phyloP scores from a whole-genome alignment of 2,797 vertebrate genomes.

The Gobio occitaniae region DNA sequence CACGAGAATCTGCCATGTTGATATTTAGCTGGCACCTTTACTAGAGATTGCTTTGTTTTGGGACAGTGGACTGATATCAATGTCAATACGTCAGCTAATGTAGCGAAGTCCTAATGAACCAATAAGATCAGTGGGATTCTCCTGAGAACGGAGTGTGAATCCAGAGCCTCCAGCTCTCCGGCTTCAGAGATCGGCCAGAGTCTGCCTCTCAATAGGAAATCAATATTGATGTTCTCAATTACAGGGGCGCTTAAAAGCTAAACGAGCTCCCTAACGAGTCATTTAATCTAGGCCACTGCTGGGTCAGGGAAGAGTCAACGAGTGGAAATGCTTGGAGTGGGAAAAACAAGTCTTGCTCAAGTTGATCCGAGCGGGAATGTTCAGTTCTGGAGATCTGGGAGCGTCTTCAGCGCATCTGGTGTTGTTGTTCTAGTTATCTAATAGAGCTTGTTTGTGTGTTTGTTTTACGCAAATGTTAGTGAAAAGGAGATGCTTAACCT shows the following conservation, averaged over 20 bases:
- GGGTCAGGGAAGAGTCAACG: constrained; percentile 44
- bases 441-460: neutral
- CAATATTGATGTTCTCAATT: constrained; percentile 69
- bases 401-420: neutral
- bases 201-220: constrained; percentile 63
- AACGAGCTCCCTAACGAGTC: constrained; percentile 44
- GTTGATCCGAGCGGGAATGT: neutral
- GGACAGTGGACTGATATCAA: neutral
- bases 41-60: neutral
- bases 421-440: neutral
- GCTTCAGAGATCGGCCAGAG: constrained; percentile 37
- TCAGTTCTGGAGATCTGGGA: neutral
- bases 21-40: neutral
- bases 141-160: constrained; percentile 24
- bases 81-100: constrained; percentile 19
- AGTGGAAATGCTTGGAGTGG: neutral
- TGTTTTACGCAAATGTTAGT: neutral
- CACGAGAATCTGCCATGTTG: neutral
- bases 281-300: constrained; percentile 37
- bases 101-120: constrained; percentile 16
- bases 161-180: neutral
- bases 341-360: neutral
- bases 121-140: constrained; percentile 14
- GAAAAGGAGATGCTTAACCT: neutral
- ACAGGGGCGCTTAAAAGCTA: constrained; percentile 54